Base-by-base conservation (phyloP, 2,888 invertebrate species). In the Metacarcinus magister region DNA sequence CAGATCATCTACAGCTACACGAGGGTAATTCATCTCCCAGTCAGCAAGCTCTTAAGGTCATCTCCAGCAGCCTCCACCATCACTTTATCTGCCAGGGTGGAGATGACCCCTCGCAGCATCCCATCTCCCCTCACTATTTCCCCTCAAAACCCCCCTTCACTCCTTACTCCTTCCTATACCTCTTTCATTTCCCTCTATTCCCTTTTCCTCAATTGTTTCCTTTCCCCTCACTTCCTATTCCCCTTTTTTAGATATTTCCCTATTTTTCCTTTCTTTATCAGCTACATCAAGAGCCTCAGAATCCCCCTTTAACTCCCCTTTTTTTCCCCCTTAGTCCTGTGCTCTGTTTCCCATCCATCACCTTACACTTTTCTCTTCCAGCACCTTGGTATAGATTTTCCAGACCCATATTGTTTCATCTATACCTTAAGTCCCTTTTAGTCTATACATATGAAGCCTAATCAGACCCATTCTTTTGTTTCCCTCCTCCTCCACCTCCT, bases 11-110 rank as follows among this genome's bases (percentile, higher is more conserved):
- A 44, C n/a, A 19, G 28, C 16, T n/a, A 10, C 75, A 43, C 10
- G 19, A 16, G 93, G 44, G 13, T 5, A 13, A 93, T 93, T 8
- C 32, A 93, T 93, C 93, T 93, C 23, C 93, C 54, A 54, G 93
- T 60, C 92, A 32, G 32, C 54, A 54, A 23, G 23, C 46, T 54
- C 92, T 48, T 92, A 48, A 39, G 43, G 60, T 67, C 32, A 54
- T 43, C 93, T 23, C 60, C 48, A 39, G 5, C 60, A n/a, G 48
- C 92, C 28, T 10, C 23, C 48, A 19, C 48, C 46, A 28, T 44
- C n/a, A 92, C 92, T 48, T 32, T 54, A 8, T 48, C 44, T 82
- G 82, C 82, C 82, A 10, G 10, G 32, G 32, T 8, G 82, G 8
- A 32, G 82, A 82, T 82, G 82, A 82, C 82, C 82, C 32, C 32